phyloP scores from a whole-genome alignment of 2,888 invertebrate species.

The Xestia c-nigrum region DNA sequence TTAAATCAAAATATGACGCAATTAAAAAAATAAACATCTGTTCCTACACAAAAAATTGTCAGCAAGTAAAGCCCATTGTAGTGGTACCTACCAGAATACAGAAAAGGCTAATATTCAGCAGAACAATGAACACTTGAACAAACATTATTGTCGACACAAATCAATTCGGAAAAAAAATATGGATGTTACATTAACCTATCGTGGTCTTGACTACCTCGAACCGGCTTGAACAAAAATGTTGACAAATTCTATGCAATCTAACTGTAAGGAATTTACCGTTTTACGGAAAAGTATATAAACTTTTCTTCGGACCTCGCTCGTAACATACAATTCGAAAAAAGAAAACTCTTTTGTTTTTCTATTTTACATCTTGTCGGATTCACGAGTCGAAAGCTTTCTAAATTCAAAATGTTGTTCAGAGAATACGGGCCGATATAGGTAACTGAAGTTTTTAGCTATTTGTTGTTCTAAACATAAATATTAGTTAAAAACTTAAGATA shows the following conservation, averaged over 20 bases:
- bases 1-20: neutral
- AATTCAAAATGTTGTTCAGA: neutral
- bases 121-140: slow-evolving; percentile 45
- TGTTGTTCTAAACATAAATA: no score
- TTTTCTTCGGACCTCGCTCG: neutral
- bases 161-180: slow-evolving; percentile 35
- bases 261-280: neutral
- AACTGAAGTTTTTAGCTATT: neutral
- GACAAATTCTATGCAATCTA: neutral
- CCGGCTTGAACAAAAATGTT: neutral
- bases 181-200: slow-evolving; percentile 39
- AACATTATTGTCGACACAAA: slow-evolving; percentile 38
- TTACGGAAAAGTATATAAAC: neutral
- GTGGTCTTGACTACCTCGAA: slow-evolving; percentile 18
- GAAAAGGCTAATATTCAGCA: neutral
- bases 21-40: slow-evolving; percentile 15
- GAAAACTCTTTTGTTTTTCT: neutral
- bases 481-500: no score
- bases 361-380: no score
- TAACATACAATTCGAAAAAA: neutral
- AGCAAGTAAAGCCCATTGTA: slow-evolving; percentile 19
- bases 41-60: neutral
- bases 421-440: neutral
- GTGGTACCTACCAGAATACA: slow-evolving; percentile 24
- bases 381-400: neutral